phyloP scores from a whole-genome alignment of 2,113 vertebrate species.

The Festucalex cinctus region DNA sequence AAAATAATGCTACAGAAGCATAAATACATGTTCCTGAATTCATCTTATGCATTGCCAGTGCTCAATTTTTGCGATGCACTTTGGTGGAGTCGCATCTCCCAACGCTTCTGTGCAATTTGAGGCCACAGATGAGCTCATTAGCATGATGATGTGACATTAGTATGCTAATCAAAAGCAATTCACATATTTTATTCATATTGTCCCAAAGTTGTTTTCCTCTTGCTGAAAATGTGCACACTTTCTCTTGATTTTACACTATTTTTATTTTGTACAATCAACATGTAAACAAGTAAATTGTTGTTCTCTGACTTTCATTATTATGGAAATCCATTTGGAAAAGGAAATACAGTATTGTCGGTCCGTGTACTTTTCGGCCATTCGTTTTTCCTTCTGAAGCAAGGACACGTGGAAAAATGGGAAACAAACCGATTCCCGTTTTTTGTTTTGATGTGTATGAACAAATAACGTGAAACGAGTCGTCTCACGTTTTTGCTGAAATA shows the following conservation, averaged over 20 bases:
- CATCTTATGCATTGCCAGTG: background rate
- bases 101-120: slow-evolving; percentile 46
- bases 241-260: slow-evolving; percentile 27
- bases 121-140: slow-evolving; percentile 66
- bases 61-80: background rate
- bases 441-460: no score
- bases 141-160: slow-evolving; percentile 69
- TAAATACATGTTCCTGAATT: background rate
- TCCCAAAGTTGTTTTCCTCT: slow-evolving; percentile 53
- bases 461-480: no score
- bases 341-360: background rate
- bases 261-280: slow-evolving; percentile 1
- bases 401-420: no score
- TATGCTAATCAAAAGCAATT: slow-evolving; percentile 67
- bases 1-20: background rate
- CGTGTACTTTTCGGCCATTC: no score
- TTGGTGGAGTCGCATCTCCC: slow-evolving; percentile 25
- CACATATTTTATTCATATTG: slow-evolving; percentile 74
- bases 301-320: background rate
- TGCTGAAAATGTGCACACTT: slow-evolving; percentile 41
- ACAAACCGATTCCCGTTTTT: no score
- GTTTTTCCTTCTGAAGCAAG: no score
- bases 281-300: background rate
- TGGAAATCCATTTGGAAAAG: background rate
- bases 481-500: no score